Base-by-base conservation (phyloP, 2,888 invertebrate genomes). In the Margaritifera margaritifera region DNA sequence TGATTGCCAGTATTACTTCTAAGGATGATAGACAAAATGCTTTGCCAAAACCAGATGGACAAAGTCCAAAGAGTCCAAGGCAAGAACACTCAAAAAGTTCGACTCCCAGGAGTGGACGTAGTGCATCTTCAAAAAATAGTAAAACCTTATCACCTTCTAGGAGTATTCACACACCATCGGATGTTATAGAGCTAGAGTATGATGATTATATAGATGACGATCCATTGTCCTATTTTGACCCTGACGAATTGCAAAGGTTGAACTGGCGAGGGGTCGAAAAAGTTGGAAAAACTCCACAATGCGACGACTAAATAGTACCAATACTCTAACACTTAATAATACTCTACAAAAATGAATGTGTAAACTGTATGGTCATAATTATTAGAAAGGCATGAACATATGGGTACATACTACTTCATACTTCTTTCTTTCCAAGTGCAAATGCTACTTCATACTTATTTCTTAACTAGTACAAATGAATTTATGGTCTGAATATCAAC, bases 161-260 rank as follows among this genome's bases (percentile, higher is more conserved):
- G n/a, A 84, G 84, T 72, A 78, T 81, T 54, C 72, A 79, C 25
- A 83, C 84, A 6, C 84, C 86, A 0, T 85, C 85, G 25, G 83
- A 83, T 27, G 74, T 79, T 1, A 71, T 77, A 22, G 86, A 86
- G 68, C 76, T 86, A 65, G 86, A 86, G 66, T 86, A 86, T 69
- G 86, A 86, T 64, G 86, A 86, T 59, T 86, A 84, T 70, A 80
- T 86, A 6, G 84, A 85, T 63, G 86, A 86, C 69, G 86, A 86
- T 69, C 84, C 86, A 6, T 74, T 85, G 58, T 86, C 86, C 0
- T 86, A 86, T 70, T 86, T 86, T 72, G 86, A 86, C 70, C 82
- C 82, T 6, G 75, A 83, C 60, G 84, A 84, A 66, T 82, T 82
- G 11, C 79, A 82, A 51, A 82, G 83, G 63, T 75, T 86, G 25